These are phyloP conservation scores for Pachyuromys duprasi DNA, from an alignment of 2,797 vertebrate genomes.

Conservation along the genomic window DNA sequence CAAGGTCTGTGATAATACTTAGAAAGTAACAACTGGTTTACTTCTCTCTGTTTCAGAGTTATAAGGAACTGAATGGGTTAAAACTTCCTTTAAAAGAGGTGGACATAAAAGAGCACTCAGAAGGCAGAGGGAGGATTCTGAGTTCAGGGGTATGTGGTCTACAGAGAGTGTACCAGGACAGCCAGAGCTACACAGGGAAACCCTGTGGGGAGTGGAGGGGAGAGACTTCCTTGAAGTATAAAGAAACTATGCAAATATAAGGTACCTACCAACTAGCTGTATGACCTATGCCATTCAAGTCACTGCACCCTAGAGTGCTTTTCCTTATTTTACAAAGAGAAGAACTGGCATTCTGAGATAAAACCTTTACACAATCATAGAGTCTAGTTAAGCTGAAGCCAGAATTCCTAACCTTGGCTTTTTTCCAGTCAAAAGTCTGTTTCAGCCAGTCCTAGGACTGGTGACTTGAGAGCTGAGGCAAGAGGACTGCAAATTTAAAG, in stretches of 20 bases:
- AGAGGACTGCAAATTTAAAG: neutral
- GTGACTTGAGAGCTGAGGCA: neutral
- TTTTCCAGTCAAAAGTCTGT: conserved; percentile 3
- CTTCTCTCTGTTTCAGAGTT: conserved; percentile 46
- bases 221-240: conserved; percentile 37
- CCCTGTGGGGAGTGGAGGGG: neutral
- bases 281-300: neutral
- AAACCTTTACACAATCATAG: conserved; percentile 17
- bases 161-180: neutral
- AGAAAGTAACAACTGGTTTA: conserved; percentile 13
- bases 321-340: conserved; percentile 56
- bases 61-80: conserved; percentile 2
- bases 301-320: conserved; percentile 48
- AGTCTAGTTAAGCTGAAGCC: neutral
- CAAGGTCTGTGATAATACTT: conserved; percentile 24
- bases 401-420: conserved; percentile 10
- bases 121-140: neutral
- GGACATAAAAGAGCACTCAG: neutral
- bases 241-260: conserved; percentile 40
- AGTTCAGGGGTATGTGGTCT: neutral
- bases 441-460: neutral
- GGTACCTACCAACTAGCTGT: neutral
- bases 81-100: conserved; percentile 38
- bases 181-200: neutral
- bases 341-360: conserved; percentile 3